Evolutionary conservation across 2,797 vertebrate species (phyloP).

Genomic region (Sarcophilus harrisii): DNA sequence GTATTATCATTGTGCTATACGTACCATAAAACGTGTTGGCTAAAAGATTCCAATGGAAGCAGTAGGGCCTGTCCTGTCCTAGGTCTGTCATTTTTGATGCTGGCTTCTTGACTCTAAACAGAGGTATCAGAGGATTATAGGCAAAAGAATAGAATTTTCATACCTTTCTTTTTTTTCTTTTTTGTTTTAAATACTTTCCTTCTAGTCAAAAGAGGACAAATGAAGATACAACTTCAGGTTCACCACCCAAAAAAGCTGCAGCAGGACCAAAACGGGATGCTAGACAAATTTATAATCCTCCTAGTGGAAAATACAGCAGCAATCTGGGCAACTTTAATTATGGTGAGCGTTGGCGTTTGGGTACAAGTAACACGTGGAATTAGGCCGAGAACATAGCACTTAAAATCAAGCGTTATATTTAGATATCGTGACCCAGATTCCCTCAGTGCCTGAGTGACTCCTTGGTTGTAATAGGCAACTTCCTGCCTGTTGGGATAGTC

Average conservation of each 20-base stretch:
- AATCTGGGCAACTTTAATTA: conserved; percentile 94
- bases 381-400: conserved; percentile 36
- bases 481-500: neutral
- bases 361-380: conserved; percentile 56
- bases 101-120: neutral
- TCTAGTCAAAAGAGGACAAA: conserved; percentile 91
- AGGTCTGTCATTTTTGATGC: neutral
- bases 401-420: conserved; percentile 46
- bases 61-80: neutral
- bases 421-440: neutral
- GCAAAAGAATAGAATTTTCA: neutral
- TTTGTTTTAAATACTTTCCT: conserved; percentile 50
- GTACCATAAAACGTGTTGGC: neutral
- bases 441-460: neutral
- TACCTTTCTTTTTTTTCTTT: neutral
- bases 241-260: conserved; percentile 91
- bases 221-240: conserved; percentile 91
- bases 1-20: neutral
- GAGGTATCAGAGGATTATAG: neutral
- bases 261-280: conserved; percentile 94
- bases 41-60: neutral
- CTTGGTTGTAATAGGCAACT: neutral
- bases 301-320: conserved; percentile 98
- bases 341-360: conserved; percentile 88
- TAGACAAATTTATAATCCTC: conserved; percentile 98